Percentiles rank a stretch among this genome's conserved stretches.
Conservation (phyloP, 2,797 vertebrate species). For the Spinibarbus caldwelli region DNA sequence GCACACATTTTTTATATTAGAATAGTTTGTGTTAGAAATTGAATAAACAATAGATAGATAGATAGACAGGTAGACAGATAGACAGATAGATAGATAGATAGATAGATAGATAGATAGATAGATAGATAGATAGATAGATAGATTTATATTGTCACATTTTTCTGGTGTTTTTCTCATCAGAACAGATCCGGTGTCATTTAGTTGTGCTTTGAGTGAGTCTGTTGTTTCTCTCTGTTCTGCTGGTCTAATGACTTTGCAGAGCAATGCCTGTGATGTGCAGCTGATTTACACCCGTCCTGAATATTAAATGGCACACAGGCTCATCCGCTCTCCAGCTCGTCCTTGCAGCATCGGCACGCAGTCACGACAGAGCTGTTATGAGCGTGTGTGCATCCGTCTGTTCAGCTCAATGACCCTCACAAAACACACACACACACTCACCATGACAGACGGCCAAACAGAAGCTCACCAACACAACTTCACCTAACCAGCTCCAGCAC, state of each 20-base stretch:
- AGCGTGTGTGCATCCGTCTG: conserved; percentile 3
- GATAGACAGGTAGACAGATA: no score
- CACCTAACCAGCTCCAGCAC: conserved; percentile 2
- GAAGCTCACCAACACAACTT: neutral
- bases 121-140: neutral
- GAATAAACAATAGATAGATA: no score
- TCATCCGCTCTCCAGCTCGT: conserved; percentile 1
- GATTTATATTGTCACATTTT: neutral
- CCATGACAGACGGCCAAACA: neutral
- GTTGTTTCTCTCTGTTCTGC: neutral
- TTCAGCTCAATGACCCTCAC: neutral
- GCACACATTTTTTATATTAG: no score
- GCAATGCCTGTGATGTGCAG: conserved; percentile 17
- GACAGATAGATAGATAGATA: no score
- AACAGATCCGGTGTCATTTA: neutral
- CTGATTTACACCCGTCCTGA: conserved; percentile 50
- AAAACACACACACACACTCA: conserved; percentile 8
- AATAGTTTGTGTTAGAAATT: no score
- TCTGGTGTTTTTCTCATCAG: neutral
- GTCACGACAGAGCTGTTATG: conserved; percentile 41
- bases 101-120: neutral
- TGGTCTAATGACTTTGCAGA: conserved; percentile 15
- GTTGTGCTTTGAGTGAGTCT: neutral
- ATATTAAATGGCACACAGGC: conserved; percentile 44
- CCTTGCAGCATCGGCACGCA: conserved; percentile 32